Conservation (phyloP, 2,113 vertebrate species). For the Nettapus auritus region DNA sequence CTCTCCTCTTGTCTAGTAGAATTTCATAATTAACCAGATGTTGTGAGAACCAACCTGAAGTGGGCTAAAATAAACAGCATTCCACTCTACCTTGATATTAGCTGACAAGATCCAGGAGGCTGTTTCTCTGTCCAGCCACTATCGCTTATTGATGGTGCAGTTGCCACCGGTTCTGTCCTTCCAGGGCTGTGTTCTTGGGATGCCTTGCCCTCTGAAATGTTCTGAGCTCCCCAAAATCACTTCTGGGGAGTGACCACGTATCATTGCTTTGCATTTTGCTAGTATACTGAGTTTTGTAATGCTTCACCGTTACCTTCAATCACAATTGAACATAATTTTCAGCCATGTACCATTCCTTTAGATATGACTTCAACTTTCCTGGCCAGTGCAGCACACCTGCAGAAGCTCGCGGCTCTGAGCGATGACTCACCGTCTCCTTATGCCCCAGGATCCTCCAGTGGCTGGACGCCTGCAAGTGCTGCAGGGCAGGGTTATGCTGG, state of each 20-base stretch:
- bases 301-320: neutral
- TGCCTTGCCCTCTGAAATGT: neutral
- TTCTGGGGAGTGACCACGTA: neutral
- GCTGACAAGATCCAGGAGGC: neutral
- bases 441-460: neutral
- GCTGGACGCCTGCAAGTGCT: neutral
- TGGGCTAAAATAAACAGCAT: neutral
- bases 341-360: accelerated
- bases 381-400: slow-evolving; percentile 29
- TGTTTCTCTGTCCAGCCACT: neutral
- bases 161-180: neutral
- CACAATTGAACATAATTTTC: accelerated
- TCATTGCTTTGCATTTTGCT: neutral
- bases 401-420: neutral
- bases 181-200: neutral
- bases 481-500: neutral
- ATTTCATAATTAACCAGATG: neutral
- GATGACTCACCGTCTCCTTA: neutral
- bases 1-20: neutral
- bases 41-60: neutral
- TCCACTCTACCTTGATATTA: neutral
- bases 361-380: neutral
- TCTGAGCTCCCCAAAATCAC: neutral
- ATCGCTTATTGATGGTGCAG: neutral
- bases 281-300: neutral